A percentile compares a stretch with the other conserved stretches of the same genome.
Conservation (phyloP, 2,888 invertebrate genomes). For the Caenorhabditis sulstoni region DNA sequence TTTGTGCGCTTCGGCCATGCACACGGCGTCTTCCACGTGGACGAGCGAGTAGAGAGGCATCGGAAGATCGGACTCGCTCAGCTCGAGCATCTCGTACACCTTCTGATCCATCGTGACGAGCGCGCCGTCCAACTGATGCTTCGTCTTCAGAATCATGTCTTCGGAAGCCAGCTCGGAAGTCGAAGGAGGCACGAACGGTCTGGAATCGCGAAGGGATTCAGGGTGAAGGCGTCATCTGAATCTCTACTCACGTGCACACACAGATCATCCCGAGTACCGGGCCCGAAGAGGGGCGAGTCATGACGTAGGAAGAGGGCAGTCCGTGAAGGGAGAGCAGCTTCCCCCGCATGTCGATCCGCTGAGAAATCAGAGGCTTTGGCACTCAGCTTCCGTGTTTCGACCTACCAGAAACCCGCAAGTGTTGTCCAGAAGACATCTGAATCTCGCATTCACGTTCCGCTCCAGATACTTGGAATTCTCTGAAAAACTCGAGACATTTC, state of each 20-base stretch:
- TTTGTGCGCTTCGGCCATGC: slow-evolving; percentile 98
- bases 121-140: slow-evolving; percentile 94
- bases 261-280: slow-evolving; percentile 90
- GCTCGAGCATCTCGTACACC: slow-evolving; percentile 76
- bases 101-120: slow-evolving; percentile 76
- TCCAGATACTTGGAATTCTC: slow-evolving; percentile 84
- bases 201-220: slow-evolving; percentile 50
- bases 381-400: neutral
- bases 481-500: slow-evolving; percentile 40
- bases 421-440: slow-evolving; percentile 98
- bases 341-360: slow-evolving; percentile 98
- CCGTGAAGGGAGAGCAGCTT: slow-evolving; percentile 96
- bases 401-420: slow-evolving; percentile 97
- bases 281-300: slow-evolving; percentile 54
- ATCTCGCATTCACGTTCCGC: slow-evolving; percentile 97
- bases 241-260: slow-evolving; percentile 87
- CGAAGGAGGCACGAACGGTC: slow-evolving; percentile 97
- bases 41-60: slow-evolving; percentile 89
- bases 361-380: slow-evolving; percentile 71
- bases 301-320: slow-evolving; percentile 84
- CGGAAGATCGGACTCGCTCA: slow-evolving; percentile 70
- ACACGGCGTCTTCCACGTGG: slow-evolving; percentile 96
- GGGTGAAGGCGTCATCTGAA: neutral
- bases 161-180: slow-evolving; percentile 93
- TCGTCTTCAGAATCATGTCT: slow-evolving; percentile 99